Base-by-base conservation (phyloP, 2,113 vertebrate species). In the Xerus inauris region DNA sequence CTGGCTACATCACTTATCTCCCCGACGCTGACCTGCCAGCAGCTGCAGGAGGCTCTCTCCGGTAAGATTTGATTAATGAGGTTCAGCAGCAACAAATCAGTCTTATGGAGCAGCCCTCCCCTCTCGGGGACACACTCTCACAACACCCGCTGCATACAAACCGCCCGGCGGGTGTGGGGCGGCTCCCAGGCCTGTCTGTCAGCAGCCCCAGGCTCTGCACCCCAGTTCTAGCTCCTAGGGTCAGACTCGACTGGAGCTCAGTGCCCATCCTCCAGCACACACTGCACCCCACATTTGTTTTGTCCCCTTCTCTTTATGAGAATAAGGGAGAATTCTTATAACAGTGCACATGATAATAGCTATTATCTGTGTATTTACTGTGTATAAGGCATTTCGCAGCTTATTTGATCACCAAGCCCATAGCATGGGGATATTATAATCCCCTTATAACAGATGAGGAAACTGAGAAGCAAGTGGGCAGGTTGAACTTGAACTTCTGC, bases 1-100 rank as follows among this genome's bases (percentile, higher is more conserved):
- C 97, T 97, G 96, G 95, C 96, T 97, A 95, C 96, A 95, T 97
- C 97, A 97, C 96, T 47, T 89, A 96, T 95, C 93, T 95, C 95
- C 95, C 86, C 94, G 87, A 97, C 82, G 94, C 95, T 57, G 95
- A 94, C 97, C 97, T 95, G 97, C 97, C 93, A 98, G 97, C 94
- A 94, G 96, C 98, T 98, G 97, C 97, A 82, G 76, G 83, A 83
- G 57, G 87, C 72, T 97, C 95, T 97, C 87, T 91, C 95, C 38
- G 86, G 97, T 85, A 96, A 97, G 94, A 97, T 49, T 96, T 98
- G 97, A 98, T 98, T 96, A 97, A 98, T 86, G 97, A 97, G 94
- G 38, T 95, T 91, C 94, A 97, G 94, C 82, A 90, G 94, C 96
- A 97, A 97, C 97, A 98, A 97, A 98, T 98, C 98, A 97, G 97